Base-by-base conservation (phyloP, 2,888 invertebrate species). In the Eulithis testata region DNA sequence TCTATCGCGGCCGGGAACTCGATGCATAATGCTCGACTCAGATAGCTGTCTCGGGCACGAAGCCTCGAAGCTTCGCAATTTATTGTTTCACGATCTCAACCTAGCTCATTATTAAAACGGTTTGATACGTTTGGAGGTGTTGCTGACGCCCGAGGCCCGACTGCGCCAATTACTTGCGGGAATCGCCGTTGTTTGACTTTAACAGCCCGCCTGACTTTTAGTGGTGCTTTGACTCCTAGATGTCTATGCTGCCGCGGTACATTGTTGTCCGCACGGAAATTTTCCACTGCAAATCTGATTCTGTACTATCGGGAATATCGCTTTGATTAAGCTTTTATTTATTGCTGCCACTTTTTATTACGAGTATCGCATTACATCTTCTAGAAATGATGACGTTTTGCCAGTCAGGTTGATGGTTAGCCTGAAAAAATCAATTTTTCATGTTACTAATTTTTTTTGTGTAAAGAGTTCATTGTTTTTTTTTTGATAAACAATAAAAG, bases 81-180 rank as follows among this genome's bases (percentile, higher is more conserved):
- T 93, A 93, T 93, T 91, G 93, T 93, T 93, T 92, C 93, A 93
- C 92, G 93, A 93, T 93, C 90, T 90, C 88, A 83, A 84, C 83
- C 86, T 76, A 85, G 90, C 90, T 93, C 91, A 92, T 93, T 93
- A 93, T 93, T 93, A 93, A 93, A 93, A 92, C 91, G 90, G 92
- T 92, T 90, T 90, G 92, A 90, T 91, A 90, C 90, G 90, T 90
- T 86, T 80, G 83, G 88, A 93, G 93, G 93, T 93, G 93, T 93
- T 92, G 90, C 89, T 88, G 87, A 86, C 82, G 92, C 93, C 91
- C 65, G 81, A 68, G 92, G 92, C 89, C 74, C 76, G 78, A 81
- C 84, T 78, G 83, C 84, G 88, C 90, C 92, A 93, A 92, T 93
- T 92, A 91, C 92, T 89, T 76, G 75, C 73, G 75, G 66, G 77